Evolutionary conservation across 2,888 invertebrate genomes (phyloP).

Genomic region (Nebria brevicollis): DNA sequence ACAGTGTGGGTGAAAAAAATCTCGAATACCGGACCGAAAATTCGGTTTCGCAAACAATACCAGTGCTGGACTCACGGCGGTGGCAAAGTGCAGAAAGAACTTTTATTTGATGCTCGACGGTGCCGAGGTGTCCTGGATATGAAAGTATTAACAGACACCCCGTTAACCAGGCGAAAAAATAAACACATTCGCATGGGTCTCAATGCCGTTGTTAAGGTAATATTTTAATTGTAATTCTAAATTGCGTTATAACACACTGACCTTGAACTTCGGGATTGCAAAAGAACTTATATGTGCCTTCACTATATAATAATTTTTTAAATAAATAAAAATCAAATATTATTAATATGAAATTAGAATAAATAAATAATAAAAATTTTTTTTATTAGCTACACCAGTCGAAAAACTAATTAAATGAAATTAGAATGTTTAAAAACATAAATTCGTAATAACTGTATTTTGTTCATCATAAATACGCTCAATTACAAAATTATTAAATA

Average conservation of each 20-base stretch:
- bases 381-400: no score
- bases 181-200: slow-evolving; percentile 60
- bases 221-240: slow-evolving; percentile 32
- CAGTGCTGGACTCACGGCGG: slow-evolving; percentile 62
- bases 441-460: no score
- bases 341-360: no score
- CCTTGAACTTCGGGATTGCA: slow-evolving; percentile 3
- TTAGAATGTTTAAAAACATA: no score
- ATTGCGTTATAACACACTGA: not conserved
- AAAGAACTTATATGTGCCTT: not conserved
- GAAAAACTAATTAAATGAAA: no score
- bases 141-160: slow-evolving; percentile 61
- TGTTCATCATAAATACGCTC: no score
- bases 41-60: slow-evolving; percentile 62
- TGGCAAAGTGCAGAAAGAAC: slow-evolving; percentile 59
- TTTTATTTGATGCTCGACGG: slow-evolving; percentile 60
- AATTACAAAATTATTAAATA: no score
- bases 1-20: slow-evolving; percentile 63
- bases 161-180: slow-evolving; percentile 59
- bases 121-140: slow-evolving; percentile 61
- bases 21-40: slow-evolving; percentile 62
- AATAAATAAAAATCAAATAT: no score
- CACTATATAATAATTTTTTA: no score
- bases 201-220: slow-evolving; percentile 61
- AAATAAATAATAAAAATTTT: no score